Evolutionary conservation across 2,797 vertebrate species (phyloP), one percentile per base, ranked within the genome.

Genomic region (Notolabrus celidotus): DNA sequence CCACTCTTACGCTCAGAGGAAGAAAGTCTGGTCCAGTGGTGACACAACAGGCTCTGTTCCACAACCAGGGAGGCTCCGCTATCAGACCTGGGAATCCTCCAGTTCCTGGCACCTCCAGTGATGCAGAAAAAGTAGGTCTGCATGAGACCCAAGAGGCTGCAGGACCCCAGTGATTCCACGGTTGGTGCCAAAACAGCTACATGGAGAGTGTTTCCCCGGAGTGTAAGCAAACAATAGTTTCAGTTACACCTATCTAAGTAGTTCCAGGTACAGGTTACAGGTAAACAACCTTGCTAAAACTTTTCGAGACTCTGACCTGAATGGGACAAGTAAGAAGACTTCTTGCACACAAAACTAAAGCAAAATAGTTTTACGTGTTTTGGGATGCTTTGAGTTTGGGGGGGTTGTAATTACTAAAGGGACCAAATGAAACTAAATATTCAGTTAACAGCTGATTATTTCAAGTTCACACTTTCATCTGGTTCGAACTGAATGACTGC

Each of bases 51-150:
- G 53, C 80, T 86, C 79, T 84, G 83, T 74, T 74, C 66, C 52
- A 65, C 46, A 31, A 68, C 46, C 43, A 49, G 55, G 17, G 57
- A 77, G 80, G 77, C 85, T 85, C 74, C 23, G 1, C 77, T 85
- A 78, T 89, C 77, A 69, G 79, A 69, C 61, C 77, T 56, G 68
- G 77, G 80, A 60, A 71, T 60, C 67, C 74, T 82, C 80, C 85
- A 71, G 70, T 38, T 67, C 14, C 72, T 71, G 84, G 80, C 83
- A 86, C 85, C 77, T 86, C 63, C 77, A 73, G 42, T 11, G 39
- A 77, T 56, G 74, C 73, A 80, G 85, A 83, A 79, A 90, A 89
- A 88, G 74, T 83, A 87, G 86, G 85, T 74, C 87, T 90, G 75
- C 43, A 2, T 61, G 59, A 56, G 67, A 78, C 73, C 79, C 78